Base-by-base conservation (phyloP, 2,797 vertebrate genomes). In the Helicolenus hilgendorfi region DNA sequence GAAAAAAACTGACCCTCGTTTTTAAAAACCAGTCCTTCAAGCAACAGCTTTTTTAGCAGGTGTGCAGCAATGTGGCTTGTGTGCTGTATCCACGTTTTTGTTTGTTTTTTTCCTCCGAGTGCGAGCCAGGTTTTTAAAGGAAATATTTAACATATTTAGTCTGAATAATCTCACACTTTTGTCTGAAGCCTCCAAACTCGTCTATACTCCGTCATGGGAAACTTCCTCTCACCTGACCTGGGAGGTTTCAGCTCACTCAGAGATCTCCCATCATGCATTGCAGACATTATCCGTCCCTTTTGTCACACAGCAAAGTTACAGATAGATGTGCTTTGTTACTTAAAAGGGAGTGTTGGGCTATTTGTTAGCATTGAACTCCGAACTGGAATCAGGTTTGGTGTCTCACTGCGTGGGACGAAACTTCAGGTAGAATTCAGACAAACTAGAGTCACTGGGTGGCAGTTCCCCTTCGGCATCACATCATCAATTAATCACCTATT, bases 401-500 rank as follows among this genome's bases (percentile, higher is more conserved):
- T 83, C 84, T 68, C 35, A 5, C 64, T 74, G 89, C 68, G 59
- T 91, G 89, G 91, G 89, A 85, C 64, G 53, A 81, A 69, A 62
- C 36, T 77, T 81, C 67, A 83, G 72, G 77, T 70, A 70, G 75
- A 86, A 83, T 83, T 89, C 65, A 63, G 27, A 64, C 6, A 18
- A 82, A 86, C 79, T 72, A 63, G 79, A 55, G n/a, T 55, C 20
- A n/a, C 58, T 18, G 2, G 18, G 86, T 82, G 67, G 58, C 81
- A 15, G 58, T 65, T 69, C 58, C 62, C 59, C 68, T 79, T 79
- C 2, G 8, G 68, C 79, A 93, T 89, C 20, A 76, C 85, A 79
- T 88, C 59, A 1, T 36, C 85, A 90, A 92, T 95, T 92, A 94
- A 95, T 95, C 94, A 90, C 58, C 9, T 36, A 84, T 93, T 95